Conservation (phyloP, 1,140 invertebrate genomes). For the Ladona fulva region DNA sequence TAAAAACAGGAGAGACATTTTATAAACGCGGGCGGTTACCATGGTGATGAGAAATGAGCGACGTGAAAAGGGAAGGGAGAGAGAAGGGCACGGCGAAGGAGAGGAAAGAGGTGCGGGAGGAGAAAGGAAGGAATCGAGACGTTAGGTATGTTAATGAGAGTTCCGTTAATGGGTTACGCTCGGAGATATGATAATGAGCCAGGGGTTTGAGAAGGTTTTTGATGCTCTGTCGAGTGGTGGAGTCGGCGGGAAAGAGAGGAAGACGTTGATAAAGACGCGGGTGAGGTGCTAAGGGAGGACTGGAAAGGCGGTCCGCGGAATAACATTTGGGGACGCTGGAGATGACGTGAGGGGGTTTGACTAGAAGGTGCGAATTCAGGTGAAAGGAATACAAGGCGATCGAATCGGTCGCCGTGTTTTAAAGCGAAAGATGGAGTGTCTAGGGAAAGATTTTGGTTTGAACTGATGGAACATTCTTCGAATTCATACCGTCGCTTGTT, state of each 20-base stretch:
- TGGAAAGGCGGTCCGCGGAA: not conserved
- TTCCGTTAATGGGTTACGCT: not conserved
- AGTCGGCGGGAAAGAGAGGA: too few species aligned
- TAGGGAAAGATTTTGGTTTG: too few species aligned
- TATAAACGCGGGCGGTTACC: not conserved
- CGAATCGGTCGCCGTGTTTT: too few species aligned
- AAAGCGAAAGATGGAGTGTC: too few species aligned
- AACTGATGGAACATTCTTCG: too few species aligned
- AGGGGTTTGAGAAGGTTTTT: not conserved
- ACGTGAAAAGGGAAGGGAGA: not conserved
- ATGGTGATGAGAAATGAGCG: not conserved
- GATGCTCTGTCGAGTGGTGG: not conserved
- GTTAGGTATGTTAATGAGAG: not conserved
- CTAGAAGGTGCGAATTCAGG: too few species aligned
- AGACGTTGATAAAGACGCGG: not conserved
- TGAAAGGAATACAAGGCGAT: too few species aligned
- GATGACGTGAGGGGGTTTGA: too few species aligned
- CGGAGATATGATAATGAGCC: constrained; percentile 9
- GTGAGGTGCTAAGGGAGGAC: too few species aligned
- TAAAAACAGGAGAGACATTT: too few species aligned
- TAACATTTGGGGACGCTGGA: too few species aligned
- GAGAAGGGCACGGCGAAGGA: not conserved
- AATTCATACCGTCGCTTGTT: too few species aligned
- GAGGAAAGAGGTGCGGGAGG: not conserved
- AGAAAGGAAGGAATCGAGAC: not conserved